Evolutionary conservation across 2,888 invertebrate species (phyloP).

Genomic region (Trissolcus brochymenae): DNA sequence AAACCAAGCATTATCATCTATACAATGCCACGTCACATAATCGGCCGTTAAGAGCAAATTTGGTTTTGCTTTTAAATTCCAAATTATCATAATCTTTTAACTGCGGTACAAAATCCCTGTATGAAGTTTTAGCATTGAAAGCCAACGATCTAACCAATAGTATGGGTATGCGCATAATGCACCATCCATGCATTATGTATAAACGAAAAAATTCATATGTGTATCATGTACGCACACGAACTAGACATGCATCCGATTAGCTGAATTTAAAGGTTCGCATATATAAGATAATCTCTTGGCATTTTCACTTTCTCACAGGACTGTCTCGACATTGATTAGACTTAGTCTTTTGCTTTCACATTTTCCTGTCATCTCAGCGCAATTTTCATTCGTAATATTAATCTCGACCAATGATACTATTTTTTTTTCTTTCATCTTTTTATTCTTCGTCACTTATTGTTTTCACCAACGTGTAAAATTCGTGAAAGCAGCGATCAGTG

Average conservation of each 20-base stretch:
- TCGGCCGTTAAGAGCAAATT: too few species aligned
- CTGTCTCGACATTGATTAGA: conserved; percentile 55
- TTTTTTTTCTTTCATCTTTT: background rate
- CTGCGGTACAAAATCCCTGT: background rate
- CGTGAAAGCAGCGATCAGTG: too few species aligned
- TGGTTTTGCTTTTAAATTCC: background rate
- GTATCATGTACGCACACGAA: conserved; percentile 27
- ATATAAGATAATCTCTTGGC: conserved; percentile 49
- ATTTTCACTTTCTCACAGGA: conserved; percentile 57
- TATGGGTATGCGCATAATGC: conserved; percentile 10
- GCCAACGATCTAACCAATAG: conserved; percentile 13
- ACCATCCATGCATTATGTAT: conserved; percentile 40
- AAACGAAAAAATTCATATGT: conserved; percentile 31
- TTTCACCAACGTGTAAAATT: too few species aligned
- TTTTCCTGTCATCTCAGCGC: conserved; percentile 50
- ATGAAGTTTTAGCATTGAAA: conserved; percentile 14
- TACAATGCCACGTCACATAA: too few species aligned
- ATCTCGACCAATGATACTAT: conserved; percentile 10
- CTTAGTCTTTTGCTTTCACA: conserved; percentile 54
- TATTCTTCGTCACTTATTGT: background rate
- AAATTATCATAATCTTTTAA: background rate
- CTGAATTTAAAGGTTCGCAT: conserved; percentile 50
- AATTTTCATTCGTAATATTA: conserved; percentile 41
- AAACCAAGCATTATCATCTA: too few species aligned
- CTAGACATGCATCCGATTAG: conserved; percentile 34